Percentiles rank a stretch among this genome's conserved stretches.
Conservation (phyloP, 2,113 vertebrate genomes). For the Chauna torquata region DNA sequence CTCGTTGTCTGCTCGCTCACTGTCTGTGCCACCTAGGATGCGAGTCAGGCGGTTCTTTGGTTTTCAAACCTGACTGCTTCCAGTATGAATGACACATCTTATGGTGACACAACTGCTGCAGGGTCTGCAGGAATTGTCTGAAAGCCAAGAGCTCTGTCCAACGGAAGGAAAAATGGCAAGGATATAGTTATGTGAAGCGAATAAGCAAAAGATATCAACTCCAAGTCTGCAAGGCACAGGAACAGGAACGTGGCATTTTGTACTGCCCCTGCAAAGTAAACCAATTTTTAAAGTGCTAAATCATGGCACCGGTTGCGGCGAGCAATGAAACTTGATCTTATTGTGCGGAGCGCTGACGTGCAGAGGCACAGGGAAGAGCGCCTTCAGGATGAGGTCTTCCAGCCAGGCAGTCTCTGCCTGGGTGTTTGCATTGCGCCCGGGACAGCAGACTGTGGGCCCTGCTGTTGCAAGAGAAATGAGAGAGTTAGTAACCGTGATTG, state of each 20-base stretch:
- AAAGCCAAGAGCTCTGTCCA: constrained; percentile 57
- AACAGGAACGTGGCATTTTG: not conserved
- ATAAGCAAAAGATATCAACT: constrained; percentile 10
- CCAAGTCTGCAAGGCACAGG: not conserved
- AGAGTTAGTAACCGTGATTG: not conserved
- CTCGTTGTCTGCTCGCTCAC: constrained; percentile 3
- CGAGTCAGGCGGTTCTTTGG: constrained; percentile 18
- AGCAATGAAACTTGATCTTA: not conserved
- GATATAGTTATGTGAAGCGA: constrained; percentile 33
- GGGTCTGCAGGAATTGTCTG: constrained; percentile 63
- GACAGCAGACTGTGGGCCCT: not conserved
- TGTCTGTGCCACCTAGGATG: constrained; percentile 30
- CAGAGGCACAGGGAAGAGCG: not conserved
- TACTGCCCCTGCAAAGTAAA: not conserved
- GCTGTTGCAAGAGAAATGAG: not conserved
- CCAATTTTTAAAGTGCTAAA: not conserved
- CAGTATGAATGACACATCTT: constrained; percentile 54
- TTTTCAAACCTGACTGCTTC: constrained; percentile 60
- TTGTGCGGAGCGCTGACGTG: not conserved
- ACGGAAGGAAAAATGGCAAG: constrained; percentile 51
- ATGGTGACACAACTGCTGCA: constrained; percentile 62
- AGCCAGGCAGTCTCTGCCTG: not conserved
- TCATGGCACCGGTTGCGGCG: not conserved
- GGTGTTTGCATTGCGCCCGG: not conserved
- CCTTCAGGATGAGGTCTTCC: not conserved